Conservation (phyloP, 1,140 invertebrate species). For the Potamilus streckersoni region DNA sequence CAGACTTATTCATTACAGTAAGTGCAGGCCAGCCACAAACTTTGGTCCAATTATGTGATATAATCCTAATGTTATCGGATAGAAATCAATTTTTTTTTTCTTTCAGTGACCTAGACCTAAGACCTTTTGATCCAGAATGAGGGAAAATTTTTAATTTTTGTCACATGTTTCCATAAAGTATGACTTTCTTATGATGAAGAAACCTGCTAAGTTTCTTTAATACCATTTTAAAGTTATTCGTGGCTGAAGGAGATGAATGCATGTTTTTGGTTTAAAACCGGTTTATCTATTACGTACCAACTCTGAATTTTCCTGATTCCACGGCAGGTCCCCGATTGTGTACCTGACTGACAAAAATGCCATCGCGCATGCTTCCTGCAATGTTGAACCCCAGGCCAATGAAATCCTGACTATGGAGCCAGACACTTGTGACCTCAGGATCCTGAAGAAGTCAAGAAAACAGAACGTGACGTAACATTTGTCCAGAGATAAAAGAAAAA, state of each 20-base stretch:
- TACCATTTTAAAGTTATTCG: not conserved
- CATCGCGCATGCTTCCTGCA: conserved; percentile 88
- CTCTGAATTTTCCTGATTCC: conserved; percentile 83
- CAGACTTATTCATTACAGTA: too few relatives aligned
- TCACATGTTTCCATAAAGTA: too few relatives aligned
- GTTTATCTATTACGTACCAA: conserved; percentile 73
- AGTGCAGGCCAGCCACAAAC: too few relatives aligned
- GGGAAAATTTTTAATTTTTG: too few relatives aligned
- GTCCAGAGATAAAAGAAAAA: too few relatives aligned
- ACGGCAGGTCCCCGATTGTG: conserved; percentile 87
- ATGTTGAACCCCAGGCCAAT: conserved; percentile 92
- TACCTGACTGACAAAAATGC: conserved; percentile 89
- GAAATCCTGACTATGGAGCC: conserved; percentile 86
- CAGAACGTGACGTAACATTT: not conserved
- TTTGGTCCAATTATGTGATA: too few relatives aligned
- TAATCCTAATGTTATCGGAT: too few relatives aligned
- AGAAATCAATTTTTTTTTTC: too few relatives aligned
- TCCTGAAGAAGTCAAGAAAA: conserved; percentile 62
- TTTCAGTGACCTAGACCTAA: too few relatives aligned
- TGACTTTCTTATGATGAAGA: not conserved
- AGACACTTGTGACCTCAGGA: conserved; percentile 74
- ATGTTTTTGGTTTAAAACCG: conserved; percentile 3
- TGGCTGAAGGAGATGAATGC: conserved; percentile 43
- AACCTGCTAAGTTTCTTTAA: not conserved
- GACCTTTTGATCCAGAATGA: too few relatives aligned